Percentiles rank a stretch among this genome's conserved stretches.
These are phyloP conservation scores for Trichogramma pretiosum DNA, from an alignment of 1,140 invertebrate species.

Conservation along the genomic window DNA sequence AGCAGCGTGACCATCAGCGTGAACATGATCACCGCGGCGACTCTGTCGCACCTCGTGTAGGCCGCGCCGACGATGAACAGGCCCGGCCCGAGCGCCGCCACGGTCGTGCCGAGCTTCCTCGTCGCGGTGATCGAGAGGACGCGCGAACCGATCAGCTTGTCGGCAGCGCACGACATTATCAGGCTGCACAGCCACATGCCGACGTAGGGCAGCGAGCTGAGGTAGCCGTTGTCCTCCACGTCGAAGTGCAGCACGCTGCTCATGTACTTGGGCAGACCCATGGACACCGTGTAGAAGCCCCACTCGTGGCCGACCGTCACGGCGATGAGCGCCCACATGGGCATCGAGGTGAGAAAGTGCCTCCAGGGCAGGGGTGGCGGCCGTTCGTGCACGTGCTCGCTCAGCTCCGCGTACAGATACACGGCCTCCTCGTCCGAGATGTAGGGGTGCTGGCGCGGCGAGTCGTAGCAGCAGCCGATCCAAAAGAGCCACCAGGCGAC, in stretches of 20 bases:
- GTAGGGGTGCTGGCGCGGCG: slow-evolving; percentile 66
- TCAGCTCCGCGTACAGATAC: slow-evolving; percentile 44
- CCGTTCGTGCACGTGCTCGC: slow-evolving; percentile 44
- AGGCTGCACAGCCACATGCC: slow-evolving; percentile 65
- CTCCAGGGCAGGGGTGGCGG: slow-evolving; percentile 60
- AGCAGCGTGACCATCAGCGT: slow-evolving; percentile 63
- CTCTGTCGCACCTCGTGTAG: slow-evolving; percentile 22
- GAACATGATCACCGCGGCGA: slow-evolving; percentile 21
- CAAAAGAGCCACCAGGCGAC: slow-evolving; percentile 66
- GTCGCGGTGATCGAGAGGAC: background rate
- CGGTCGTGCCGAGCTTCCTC: background rate
- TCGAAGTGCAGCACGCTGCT: slow-evolving; percentile 75
- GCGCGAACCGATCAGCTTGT: slow-evolving; percentile 28
- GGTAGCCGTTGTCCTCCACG: slow-evolving; percentile 59
- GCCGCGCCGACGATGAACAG: slow-evolving; percentile 21
- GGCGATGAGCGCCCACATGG: slow-evolving; percentile 62
- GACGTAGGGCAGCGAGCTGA: slow-evolving; percentile 60
- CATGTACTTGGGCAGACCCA: slow-evolving; percentile 87
- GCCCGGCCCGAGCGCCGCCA: slow-evolving; percentile 12
- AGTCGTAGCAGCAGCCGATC: slow-evolving; percentile 62
- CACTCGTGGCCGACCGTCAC: slow-evolving; percentile 80
- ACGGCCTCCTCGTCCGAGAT: slow-evolving; percentile 52
- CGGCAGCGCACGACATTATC: slow-evolving; percentile 55
- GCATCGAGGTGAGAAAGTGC: slow-evolving; percentile 64
- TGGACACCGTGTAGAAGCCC: slow-evolving; percentile 89